These are phyloP conservation scores for Tragelaphus oryx DNA, from an alignment of 2,797 vertebrate genomes.

Conservation along the genomic window DNA sequence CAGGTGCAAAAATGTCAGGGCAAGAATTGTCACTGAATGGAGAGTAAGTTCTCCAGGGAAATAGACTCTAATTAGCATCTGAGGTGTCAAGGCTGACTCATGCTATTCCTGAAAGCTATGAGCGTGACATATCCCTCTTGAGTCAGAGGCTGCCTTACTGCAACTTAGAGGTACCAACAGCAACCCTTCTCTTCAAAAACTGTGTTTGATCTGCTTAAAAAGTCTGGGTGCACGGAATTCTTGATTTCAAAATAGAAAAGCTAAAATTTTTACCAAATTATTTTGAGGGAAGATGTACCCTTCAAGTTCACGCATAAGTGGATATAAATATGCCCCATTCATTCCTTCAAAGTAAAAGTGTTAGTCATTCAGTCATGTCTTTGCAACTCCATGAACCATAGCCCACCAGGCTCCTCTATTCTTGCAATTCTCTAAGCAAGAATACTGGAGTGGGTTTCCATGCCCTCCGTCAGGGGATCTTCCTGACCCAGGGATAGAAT, in stretches of 20 bases:
- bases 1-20: background rate
- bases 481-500: background rate
- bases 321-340: background rate
- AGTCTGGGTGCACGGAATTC: background rate
- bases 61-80: background rate
- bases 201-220: background rate
- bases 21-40: background rate
- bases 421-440: background rate
- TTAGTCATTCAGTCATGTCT: background rate
- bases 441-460: background rate
- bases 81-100: background rate
- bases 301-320: background rate
- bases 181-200: background rate
- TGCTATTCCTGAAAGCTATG: background rate
- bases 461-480: background rate
- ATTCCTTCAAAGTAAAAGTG: background rate
- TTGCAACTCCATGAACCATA: background rate
- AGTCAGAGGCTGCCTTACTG: background rate
- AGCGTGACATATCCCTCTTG: background rate
- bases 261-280: background rate
- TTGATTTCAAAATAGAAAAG: background rate
- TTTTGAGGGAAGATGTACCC: background rate
- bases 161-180: fast-evolving
- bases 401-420: background rate
- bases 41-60: background rate